A percentile compares a stretch with the other conserved stretches of the same genome.
Evolutionary conservation across 2,797 vertebrate genomes (phyloP).

Genomic region (Chanos chanos): DNA sequence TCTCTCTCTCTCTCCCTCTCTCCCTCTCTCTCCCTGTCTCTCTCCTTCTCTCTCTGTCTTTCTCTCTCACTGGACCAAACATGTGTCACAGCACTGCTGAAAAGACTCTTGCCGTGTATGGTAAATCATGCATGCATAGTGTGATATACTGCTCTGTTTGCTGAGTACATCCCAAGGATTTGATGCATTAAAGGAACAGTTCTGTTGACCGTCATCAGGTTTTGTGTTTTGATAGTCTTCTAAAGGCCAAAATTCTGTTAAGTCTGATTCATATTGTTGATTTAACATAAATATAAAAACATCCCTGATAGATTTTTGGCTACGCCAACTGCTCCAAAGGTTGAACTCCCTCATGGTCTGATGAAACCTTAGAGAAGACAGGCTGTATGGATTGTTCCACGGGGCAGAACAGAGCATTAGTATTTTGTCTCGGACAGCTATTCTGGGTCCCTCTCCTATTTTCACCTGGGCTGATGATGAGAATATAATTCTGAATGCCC

Average conservation of each 20-base stretch:
- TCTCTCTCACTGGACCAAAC: constrained; percentile 27
- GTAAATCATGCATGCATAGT: constrained; percentile 25
- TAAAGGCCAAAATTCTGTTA: constrained; percentile 4
- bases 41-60: constrained; percentile 19
- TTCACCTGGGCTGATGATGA: background rate
- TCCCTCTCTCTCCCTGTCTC: constrained; percentile 2
- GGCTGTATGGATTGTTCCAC: background rate
- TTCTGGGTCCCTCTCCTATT: too few relatives aligned
- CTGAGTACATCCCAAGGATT: constrained; percentile 25
- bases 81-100: too few relatives aligned
- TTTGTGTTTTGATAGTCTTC: constrained; percentile 16
- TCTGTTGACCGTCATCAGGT: constrained; percentile 30
- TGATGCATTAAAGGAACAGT: constrained; percentile 30
- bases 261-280: constrained; percentile 26
- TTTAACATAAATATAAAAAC: too few relatives aligned
- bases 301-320: too few relatives aligned
- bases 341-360: too few relatives aligned
- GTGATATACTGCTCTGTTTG: constrained; percentile 26
- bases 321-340: too few relatives aligned
- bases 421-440: too few relatives aligned
- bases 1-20: background rate
- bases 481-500: too few relatives aligned
- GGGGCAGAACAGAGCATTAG: too few relatives aligned
- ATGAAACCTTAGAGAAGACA: too few relatives aligned
- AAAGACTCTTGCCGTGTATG: constrained; percentile 13